These are phyloP conservation scores for Chaetura pelagica DNA, from an alignment of 2,113 vertebrate species.

Conservation along the genomic window DNA sequence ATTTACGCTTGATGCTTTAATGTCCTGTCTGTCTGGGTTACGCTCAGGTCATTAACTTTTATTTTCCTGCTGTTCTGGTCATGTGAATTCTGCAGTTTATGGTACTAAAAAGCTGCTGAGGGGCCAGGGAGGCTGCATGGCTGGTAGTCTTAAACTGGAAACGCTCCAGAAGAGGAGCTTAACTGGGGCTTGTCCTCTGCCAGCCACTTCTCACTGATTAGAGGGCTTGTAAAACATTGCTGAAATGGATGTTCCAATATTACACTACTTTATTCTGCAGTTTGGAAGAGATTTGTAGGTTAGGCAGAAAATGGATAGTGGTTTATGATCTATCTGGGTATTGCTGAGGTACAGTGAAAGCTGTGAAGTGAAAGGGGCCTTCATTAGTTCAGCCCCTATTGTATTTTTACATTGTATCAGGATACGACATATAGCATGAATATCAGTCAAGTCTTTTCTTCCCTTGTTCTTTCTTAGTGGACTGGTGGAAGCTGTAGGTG, in stretches of 20 bases:
- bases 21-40: conserved; percentile 9
- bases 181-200: neutral
- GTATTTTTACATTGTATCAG: neutral
- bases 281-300: neutral
- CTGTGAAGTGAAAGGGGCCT: neutral
- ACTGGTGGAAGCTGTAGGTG: neutral
- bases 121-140: neutral
- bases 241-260: neutral
- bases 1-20: neutral
- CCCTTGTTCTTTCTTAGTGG: neutral
- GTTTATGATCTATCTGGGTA: neutral
- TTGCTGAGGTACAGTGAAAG: neutral
- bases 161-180: conserved; percentile 26
- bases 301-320: neutral
- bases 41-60: conserved; percentile 15
- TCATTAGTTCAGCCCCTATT: neutral
- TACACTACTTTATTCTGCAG: neutral
- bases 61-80: neutral
- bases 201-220: conserved; percentile 10
- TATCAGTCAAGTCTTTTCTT: neutral
- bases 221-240: neutral
- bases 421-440: neutral
- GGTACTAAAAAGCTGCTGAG: neutral
- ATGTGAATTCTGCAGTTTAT: neutral
- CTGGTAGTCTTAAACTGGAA: conserved; percentile 20